Evolutionary conservation across 2,797 vertebrate species (phyloP).

Genomic region (Cuculus canorus): DNA sequence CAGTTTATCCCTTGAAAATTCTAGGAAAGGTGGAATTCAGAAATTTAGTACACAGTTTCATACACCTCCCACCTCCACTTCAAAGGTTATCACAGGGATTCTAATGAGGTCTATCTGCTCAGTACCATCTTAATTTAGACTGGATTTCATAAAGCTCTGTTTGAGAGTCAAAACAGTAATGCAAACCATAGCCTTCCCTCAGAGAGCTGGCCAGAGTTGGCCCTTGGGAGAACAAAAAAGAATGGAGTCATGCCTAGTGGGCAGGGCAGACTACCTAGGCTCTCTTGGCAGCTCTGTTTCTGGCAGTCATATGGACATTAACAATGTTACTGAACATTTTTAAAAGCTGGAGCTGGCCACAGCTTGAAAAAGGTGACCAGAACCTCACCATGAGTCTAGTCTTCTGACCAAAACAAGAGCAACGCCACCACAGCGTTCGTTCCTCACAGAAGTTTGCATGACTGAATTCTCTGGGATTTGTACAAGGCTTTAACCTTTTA

Average conservation of each 20-base stretch:
- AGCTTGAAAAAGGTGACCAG: not conserved
- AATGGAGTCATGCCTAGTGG: not conserved
- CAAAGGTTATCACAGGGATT: not conserved
- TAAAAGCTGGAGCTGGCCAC: not conserved
- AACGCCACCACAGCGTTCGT: not conserved
- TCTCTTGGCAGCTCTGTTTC: not conserved
- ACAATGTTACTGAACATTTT: not conserved
- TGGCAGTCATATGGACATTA: not conserved
- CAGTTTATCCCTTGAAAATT: not conserved
- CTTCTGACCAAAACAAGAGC: not conserved
- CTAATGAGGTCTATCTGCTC: not conserved
- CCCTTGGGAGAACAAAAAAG: not conserved
- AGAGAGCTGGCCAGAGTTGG: not conserved
- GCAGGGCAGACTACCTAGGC: not conserved
- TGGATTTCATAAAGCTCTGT: not conserved
- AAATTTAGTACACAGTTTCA: not conserved
- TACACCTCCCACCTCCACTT: rapidly evolving
- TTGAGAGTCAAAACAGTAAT: not conserved
- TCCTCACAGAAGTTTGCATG: not conserved
- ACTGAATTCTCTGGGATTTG: not conserved
- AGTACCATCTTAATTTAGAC: not conserved
- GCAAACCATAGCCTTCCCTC: not conserved
- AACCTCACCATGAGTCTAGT: not conserved
- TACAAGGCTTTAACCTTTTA: not conserved
- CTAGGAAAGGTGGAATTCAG: not conserved